Base-by-base conservation (phyloP, 2,888 invertebrate genomes). In the Yponomeuta evonymella region DNA sequence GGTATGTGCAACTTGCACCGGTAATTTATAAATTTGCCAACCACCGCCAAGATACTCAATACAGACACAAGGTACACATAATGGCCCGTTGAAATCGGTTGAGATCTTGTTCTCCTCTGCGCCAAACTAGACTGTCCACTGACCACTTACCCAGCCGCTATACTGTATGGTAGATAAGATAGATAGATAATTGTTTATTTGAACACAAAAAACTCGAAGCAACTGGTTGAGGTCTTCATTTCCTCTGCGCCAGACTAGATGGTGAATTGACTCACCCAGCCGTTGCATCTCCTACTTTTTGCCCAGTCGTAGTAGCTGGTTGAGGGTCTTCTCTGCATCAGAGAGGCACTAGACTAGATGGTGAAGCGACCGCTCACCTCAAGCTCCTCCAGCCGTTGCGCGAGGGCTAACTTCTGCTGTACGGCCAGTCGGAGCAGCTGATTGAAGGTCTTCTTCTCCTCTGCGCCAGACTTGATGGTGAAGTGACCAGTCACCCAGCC, bases 241-340 rank as follows among this genome's bases (percentile, higher is more conserved):
- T 8, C 43, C 43, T 43, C 43, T 43, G 43, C 43, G 43, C 5
- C 43, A 43, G 43, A 43, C 8, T 5, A 64, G 29, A 64, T 64
- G 64, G 29, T 23, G 51, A 12, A 10, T 3, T 12, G 2, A 58
- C 51, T 63, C 71, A 98, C 97, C 93, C 75, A 99, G 93, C 73
- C 98, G 95, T 93, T 99, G 99, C 70, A 99, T 94, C 86, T 99
- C 99, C 90, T 99, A 99, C 86, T 99, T 98, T 76, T 99, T 99
- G 74, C 99, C 99, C 84, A 99, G 94, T 71, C 78, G 99, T 93
- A 83, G 33, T 5, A 99, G 94, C 84, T 99, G 98, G 92, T 99
- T 99, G 5, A 33, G 33, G 33, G 79, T 43, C 5, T 43, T 43
- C 43, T 6, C 43, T 43, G 43, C 43, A 6, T 8, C 43, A 1